Percentiles rank a stretch among this genome's conserved stretches.
Conservation (phyloP, 2,888 invertebrate genomes). For the Chrysodeixis includens region DNA sequence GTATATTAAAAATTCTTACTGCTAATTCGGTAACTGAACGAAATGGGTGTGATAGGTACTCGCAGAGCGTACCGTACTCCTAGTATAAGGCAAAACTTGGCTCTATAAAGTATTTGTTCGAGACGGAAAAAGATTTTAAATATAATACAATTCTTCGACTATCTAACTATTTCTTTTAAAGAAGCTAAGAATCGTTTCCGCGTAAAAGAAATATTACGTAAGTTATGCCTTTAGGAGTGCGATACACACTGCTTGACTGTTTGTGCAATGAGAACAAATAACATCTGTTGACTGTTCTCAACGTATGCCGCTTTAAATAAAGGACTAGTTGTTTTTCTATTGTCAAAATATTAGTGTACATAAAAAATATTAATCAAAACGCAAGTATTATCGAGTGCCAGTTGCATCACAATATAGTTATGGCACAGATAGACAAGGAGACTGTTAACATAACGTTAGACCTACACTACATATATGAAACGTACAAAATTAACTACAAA, state of each 20-base stretch:
- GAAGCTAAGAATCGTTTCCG: background rate
- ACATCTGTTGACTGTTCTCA: constrained; percentile 15
- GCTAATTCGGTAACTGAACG: constrained; percentile 75
- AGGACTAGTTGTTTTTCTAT: constrained; percentile 76
- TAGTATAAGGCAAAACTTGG: background rate
- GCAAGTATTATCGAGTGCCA: constrained; percentile 64
- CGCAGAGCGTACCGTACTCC: constrained; percentile 15
- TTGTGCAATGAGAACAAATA: constrained; percentile 14
- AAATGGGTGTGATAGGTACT: constrained; percentile 43
- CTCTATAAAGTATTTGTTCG: background rate
- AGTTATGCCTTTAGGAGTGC: background rate
- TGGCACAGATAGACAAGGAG: constrained; percentile 74
- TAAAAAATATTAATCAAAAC: constrained; percentile 53
- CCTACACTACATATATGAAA: constrained; percentile 64
- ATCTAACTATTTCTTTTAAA: background rate
- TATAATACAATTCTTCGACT: background rate
- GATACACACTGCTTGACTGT: constrained; percentile 15
- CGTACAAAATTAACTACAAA: constrained; percentile 78
- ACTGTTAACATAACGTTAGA: constrained; percentile 64
- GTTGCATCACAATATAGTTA: constrained; percentile 60
- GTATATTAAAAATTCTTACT: constrained; percentile 71
- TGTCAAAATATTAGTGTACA: constrained; percentile 61
- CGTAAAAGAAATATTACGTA: background rate
- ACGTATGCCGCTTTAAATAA: constrained; percentile 63
- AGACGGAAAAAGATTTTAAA: background rate